A percentile compares a stretch with the other conserved stretches of the same genome.
These are phyloP conservation scores for Acanthochromis polyacanthus DNA, from an alignment of 2,113 vertebrate genomes.

Conservation along the genomic window DNA sequence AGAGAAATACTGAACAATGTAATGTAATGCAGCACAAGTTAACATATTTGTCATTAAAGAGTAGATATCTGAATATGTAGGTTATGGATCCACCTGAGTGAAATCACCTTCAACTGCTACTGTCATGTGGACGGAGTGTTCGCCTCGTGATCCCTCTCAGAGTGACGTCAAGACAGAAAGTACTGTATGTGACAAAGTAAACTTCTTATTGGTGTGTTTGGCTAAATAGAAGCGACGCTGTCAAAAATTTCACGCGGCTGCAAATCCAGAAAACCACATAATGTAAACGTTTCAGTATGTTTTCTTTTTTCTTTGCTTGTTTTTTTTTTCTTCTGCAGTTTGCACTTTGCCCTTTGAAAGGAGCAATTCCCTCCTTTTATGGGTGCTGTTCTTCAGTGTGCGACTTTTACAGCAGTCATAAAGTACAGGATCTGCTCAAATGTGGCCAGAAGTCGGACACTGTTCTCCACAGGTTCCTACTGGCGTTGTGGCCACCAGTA, in stretches of 20 bases:
- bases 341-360: constrained; percentile 35
- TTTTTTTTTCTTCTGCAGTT: background rate
- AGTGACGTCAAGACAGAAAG: constrained; percentile 10
- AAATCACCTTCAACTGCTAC: constrained; percentile 47
- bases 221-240: constrained; percentile 35
- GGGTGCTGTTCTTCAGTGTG: constrained; percentile 69
- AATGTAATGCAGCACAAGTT: constrained; percentile 27
- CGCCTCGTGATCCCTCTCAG: constrained; percentile 14
- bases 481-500: background rate
- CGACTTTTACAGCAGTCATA: constrained; percentile 64
- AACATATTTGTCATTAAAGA: background rate
- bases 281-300: constrained; percentile 50
- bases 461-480: background rate
- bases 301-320: constrained; percentile 4
- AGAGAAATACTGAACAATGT: constrained; percentile 44
- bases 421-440: constrained; percentile 33
- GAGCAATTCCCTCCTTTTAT: background rate
- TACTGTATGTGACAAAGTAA: constrained; percentile 13
- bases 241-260: constrained; percentile 38
- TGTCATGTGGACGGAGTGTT: constrained; percentile 60
- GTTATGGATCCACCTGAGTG: constrained; percentile 53
- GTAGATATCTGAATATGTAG: constrained; percentile 58
- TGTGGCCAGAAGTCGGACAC: constrained; percentile 2
- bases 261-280: constrained; percentile 15
- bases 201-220: constrained; percentile 1